A percentile compares a stretch with the other conserved stretches of the same genome.
Evolutionary conservation across 2,797 vertebrate species (phyloP).

Genomic region (Spheniscus humboldti): DNA sequence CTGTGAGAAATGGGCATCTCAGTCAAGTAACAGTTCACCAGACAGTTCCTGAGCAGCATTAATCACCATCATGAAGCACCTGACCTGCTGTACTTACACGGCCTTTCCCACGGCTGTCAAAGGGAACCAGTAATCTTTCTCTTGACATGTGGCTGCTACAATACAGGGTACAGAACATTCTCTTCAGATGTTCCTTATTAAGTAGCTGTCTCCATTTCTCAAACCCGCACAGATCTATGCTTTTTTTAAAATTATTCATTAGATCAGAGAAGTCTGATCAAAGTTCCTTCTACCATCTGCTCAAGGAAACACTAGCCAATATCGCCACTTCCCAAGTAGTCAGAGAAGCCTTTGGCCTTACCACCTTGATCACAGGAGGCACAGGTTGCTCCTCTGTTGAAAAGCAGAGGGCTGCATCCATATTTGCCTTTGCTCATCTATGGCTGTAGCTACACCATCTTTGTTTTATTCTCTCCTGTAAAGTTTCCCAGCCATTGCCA

Average conservation of each 20-base stretch:
- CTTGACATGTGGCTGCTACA: background rate
- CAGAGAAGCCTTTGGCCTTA: background rate
- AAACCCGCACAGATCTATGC: background rate
- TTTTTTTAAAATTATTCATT: background rate
- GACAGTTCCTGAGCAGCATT: background rate
- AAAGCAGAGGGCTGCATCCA: background rate
- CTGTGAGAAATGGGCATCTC: background rate
- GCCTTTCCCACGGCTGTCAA: background rate
- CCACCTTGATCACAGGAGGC: background rate
- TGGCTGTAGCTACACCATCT: background rate
- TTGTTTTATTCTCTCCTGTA: background rate
- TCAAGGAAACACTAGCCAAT: background rate
- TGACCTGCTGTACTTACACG: background rate
- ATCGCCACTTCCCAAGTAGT: background rate
- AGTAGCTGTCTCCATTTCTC: conserved; percentile 3
- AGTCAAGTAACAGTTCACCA: background rate
- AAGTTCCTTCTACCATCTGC: background rate
- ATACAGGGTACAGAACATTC: conserved; percentile 4
- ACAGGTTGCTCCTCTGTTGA: background rate
- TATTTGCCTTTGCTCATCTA: background rate
- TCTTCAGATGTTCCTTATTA: background rate
- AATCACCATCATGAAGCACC: background rate
- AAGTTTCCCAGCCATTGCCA: background rate
- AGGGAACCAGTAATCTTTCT: background rate
- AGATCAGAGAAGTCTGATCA: background rate